Evolutionary conservation across 2,113 vertebrate species (phyloP).

Genomic region (Hylia prasina): DNA sequence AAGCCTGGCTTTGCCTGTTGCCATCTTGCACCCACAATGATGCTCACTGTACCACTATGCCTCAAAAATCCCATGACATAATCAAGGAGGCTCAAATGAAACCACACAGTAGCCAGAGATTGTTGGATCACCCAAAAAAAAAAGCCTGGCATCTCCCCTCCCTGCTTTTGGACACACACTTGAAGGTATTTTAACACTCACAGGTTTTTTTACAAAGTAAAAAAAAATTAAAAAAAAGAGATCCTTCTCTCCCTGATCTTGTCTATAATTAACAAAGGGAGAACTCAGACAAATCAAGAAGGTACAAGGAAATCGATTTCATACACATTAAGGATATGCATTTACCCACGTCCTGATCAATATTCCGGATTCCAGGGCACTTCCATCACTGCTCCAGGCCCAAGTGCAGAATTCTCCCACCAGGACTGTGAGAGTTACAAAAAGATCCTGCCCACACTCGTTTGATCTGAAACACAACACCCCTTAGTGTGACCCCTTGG

Average conservation of each 20-base stretch:
- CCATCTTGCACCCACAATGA: neutral
- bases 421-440: neutral
- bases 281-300: neutral
- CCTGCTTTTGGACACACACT: rapidly evolving
- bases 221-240: neutral
- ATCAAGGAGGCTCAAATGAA: neutral
- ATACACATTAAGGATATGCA: neutral
- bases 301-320: neutral
- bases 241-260: neutral
- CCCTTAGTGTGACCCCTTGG: neutral
- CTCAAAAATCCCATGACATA: neutral
- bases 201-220: neutral
- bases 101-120: neutral
- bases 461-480: conserved; percentile 10
- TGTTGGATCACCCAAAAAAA: neutral
- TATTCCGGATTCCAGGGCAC: neutral
- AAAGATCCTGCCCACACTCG: neutral
- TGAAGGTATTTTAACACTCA: neutral
- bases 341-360: neutral
- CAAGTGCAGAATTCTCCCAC: neutral
- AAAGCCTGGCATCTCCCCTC: neutral
- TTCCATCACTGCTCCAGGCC: neutral
- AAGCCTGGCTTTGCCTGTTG: neutral
- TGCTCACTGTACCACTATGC: neutral
- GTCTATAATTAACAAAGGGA: neutral